Evolutionary conservation across 2,113 vertebrate species (phyloP), one percentile per base, ranked within the genome.

Genomic region (Pao palembangensis): DNA sequence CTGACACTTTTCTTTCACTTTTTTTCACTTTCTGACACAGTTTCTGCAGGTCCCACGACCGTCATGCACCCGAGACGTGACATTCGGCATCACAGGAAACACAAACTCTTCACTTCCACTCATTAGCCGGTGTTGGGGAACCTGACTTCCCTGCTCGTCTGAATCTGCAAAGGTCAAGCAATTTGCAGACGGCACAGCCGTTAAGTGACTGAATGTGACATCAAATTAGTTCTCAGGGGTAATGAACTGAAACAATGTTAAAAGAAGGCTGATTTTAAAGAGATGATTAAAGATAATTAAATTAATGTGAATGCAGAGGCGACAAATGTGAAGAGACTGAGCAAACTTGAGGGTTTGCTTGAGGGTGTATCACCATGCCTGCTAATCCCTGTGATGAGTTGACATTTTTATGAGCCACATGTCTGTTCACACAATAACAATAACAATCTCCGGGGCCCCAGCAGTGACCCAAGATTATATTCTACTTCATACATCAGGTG

Each of bases 321-420:
- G 7, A 50, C 4, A 25, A 34, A 47, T 17, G 5, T 20, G 5
- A 6, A 2, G 3, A 3, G 28, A 20, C 25, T 7, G 21, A 34
- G 47, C 46, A 21, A 28, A 58, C 49, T 23, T n/a, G 3, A 13
- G 28, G 25, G 11, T 49, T 11, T 5, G 34, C 8, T 38, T 11
- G 34, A 11, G 1, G 34, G 34, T 61, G 63, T 59, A 66, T 61
- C 64, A 46, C 20, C 71, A 19, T 3, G 69, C 59, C 66, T 69
- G 86, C 91, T 80, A 80, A 85, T 91, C 85, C 73, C 15, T 0
- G 81, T 77, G 81, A 79, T 51, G 75, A 73, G 61, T 71, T 72
- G 75, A 88, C 82, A 88, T 79, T 89, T 86, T 86, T 57, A 86
- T 82, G 83, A 74, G 79, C 82, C 60, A 84, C 84, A 89, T 83